Evolutionary conservation across 2,113 vertebrate species (phyloP), one percentile per base, ranked within the genome.

Genomic region (Channa argus): DNA sequence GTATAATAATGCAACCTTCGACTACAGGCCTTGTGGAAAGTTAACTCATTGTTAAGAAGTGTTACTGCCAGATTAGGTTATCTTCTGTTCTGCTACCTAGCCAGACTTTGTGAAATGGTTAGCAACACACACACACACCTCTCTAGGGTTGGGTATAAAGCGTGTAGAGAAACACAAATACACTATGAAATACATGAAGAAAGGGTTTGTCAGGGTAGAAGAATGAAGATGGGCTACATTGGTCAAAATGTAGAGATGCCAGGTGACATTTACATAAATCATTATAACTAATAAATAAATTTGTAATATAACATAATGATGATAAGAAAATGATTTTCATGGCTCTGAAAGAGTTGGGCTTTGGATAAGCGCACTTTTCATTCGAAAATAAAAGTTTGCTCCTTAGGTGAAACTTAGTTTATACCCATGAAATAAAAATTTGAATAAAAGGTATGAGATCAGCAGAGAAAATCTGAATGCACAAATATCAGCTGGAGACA

Each of bases 81-180:
- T 41, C 55, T 63, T 71, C 33, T 83, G 72, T 77, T 80, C 62
- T 58, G 3, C 39, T 76, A 78, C 81, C 52, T 79, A 34, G 61
- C 14, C 39, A 67, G 54, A 39, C 69, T 68, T 12, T 53, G 15
- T 80, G 68, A 75, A 65, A 73, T 72, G 54, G 58, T 56, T 24
- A 1, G 24, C 24, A 24, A 63, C 33, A 50, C 75, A 70, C 64
- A 49, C 49, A 43, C 41, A 36, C 58, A 8, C 3, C 13, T 24
- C 12, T 58, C 8, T 39, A 36, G 6, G 14, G 4, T 62, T 15
- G 46, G 38, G 6, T 51, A 50, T 63, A 50, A 63, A 63, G 24
- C 24, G 24, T 80, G 50, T 24, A 41, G 39, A 41, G 39, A 41
- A 41, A 61, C 10, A 54, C 15, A 8, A 65, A 44, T 62, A 36